Evolutionary conservation across 2,113 vertebrate genomes (phyloP), one percentile per base, ranked within the genome.

Genomic region (Chloroceryle aenea): DNA sequence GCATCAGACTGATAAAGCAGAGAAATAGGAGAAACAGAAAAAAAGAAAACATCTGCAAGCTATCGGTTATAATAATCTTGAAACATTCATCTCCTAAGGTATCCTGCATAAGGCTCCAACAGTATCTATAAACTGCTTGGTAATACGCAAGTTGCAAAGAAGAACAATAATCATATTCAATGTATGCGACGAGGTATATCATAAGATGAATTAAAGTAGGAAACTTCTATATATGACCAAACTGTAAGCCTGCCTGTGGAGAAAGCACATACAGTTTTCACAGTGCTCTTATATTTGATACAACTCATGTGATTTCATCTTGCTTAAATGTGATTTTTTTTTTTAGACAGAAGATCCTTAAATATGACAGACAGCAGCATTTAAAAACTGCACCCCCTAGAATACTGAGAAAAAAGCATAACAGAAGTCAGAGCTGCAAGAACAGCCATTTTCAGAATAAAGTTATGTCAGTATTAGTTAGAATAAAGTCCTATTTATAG

Each of bases 261-360:
- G 14, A 29, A 86, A 86, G 26, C 9, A 47, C 1, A 1, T 42
- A n/a, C 16, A 34, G 25, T 53, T 56, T 32, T 62, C 26, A 40
- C 4, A 55, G 6, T 55, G 47, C 13, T 64, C 22, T 48, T 68
- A 29, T 62, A 25, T 29, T 36, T 75, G 21, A 68, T 21, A 55
- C 47, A 73, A 55, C 36, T 56, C 17, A 47, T 0, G 1, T 0
- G 0, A 36, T 58, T 53, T 73, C 38, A 38, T 48, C 45, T 61
- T 0, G 1, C 45, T 27, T 69, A 63, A 75, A 69, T 27, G n/a
- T 32, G 58, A 30, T 50, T 75, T 69, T 63, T 75, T 69, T 63
- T 62, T 64, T 48, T 47, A 34, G 45, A 72, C n/a, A 71, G 18
- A 36, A 82, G 47, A 71, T 47, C 36, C 42, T n/a, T 18, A 64